Conservation (phyloP, 2,888 invertebrate genomes). For the Petrophora chlorosata region DNA sequence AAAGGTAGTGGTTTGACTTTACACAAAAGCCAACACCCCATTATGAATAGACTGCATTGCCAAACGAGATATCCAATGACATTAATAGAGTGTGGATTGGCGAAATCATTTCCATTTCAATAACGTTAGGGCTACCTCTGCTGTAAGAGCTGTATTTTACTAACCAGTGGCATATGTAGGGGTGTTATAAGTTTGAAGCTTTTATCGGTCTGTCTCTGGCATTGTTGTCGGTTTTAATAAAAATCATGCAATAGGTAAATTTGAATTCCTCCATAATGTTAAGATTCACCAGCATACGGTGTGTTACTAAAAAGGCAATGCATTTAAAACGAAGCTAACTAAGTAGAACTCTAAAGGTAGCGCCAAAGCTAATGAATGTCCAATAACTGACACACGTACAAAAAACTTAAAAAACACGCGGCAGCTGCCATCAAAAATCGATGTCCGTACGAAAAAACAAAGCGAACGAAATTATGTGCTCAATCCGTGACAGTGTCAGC, state of each 20-base stretch:
- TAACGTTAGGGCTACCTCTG: slow-evolving; percentile 16
- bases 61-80: slow-evolving; percentile 12
- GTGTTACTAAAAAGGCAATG: background rate
- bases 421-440: slow-evolving; percentile 27
- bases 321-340: background rate
- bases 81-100: slow-evolving; percentile 22
- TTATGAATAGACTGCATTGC: slow-evolving; percentile 13
- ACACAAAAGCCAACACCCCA: background rate
- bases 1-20: background rate
- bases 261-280: too few species aligned
- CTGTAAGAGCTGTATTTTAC: too few species aligned
- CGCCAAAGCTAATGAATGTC: slow-evolving; percentile 2
- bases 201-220: too few species aligned
- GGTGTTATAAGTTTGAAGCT: too few species aligned
- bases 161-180: too few species aligned
- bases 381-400: background rate
- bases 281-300: too few species aligned
- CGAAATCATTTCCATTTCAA: slow-evolving; percentile 20
- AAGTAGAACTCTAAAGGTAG: background rate
- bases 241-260: too few species aligned
- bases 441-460: slow-evolving; percentile 18
- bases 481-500: slow-evolving; percentile 44
- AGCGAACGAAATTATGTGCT: slow-evolving; percentile 23
- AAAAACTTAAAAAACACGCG: slow-evolving; percentile 4
- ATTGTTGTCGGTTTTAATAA: too few species aligned